Evolutionary conservation across 2,888 invertebrate species (phyloP), one percentile per base, ranked within the genome.

Genomic region (Agapostemon virescens): DNA sequence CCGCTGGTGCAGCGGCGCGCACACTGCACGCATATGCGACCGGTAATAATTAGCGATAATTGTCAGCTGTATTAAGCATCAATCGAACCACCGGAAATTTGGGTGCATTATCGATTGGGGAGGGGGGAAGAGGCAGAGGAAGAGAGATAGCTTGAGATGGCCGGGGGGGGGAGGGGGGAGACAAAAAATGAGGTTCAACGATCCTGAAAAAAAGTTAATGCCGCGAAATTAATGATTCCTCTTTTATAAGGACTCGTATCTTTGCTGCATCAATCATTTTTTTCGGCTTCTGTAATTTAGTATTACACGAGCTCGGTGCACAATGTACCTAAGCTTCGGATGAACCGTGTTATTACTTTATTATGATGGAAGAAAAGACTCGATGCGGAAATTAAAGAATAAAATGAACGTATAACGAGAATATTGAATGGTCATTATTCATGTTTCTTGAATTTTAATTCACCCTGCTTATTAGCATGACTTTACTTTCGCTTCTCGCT

Each of bases 21-120:
- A 52, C 61, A 23, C 20, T 63, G 69, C 67, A 42, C 69, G 72
- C 70, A 67, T 38, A 70, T 38, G 33, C 66, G 63, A 45, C 26
- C 64, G 33, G 36, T 55, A 75, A 81, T 86, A 86, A 86, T 85
- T 84, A 82, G 75, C 58, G 74, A 83, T 84, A 84, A 83, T 80
- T 52, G 73, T 73, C 77, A 49, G 71, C 55, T 77, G 55, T 72
- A 79, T 81, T 77, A 71, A 79, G 11, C 63, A 69, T 66, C 49
- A 70, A 70, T 80, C 69, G 83, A 74, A 55, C 63, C 45, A 77
- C 58, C 80, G 81, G 70, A 69, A 67, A 83, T 38, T 63, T 66
- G 52, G 33, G 76, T 36, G 26, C 63, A 23, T 61, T 49, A 36
- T 68, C 36, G 40, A 30, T 11, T 38, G 38, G 20, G 15, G 45